Evolutionary conservation across 2,888 invertebrate genomes (phyloP), one percentile per base, ranked within the genome.

Genomic region (Leucoptera coffeella): DNA sequence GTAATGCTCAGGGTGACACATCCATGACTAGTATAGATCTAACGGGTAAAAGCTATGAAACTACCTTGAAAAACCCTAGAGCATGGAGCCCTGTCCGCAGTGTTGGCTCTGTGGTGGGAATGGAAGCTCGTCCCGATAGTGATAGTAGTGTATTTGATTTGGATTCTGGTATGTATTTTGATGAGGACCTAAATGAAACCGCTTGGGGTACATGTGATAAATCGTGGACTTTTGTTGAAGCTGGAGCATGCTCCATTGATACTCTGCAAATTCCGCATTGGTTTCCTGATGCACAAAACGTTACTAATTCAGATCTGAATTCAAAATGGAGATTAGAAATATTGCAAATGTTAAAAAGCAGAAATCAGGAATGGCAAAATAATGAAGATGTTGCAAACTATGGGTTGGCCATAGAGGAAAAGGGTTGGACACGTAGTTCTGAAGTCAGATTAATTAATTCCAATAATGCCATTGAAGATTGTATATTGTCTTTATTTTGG

Each of bases 81-180:
- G 87, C 87, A 14, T 88, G 89, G 88, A 88, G 87, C 43, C 89
- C 89, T 11, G 85, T 88, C n/a, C 76, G 86, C 35, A 88, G 87
- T 45, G 87, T 87, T 6, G 89, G 89, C 7, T 88, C 88, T 13
- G 82, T 88, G 25, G 80, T 81, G 12, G 88, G 86, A 2, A 84
- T 84, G 42, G 88, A 89, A 56, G 88, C 83, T n/a, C 85, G 87
- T 50, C 86, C 87, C 3, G 87, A 87, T 47, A 83, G 85, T 35
- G 88, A 88, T 47, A 85, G 85, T 26, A 80, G 84, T 43, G 80
- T 86, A 7, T 87, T 86, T 53, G 84, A 85, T 67, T 77, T 82
- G 4, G 87, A 85, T 43, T 86, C 85, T 3, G 85, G 84, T 30
- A 81, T 86, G 45, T 87, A 82, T 43, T 85, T 82, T 35, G 84